Evolutionary conservation across 92 coral and sea anemone species (phyloP), one percentile per base, ranked within the genome.

Genomic region (Desmophyllum pertusum): DNA sequence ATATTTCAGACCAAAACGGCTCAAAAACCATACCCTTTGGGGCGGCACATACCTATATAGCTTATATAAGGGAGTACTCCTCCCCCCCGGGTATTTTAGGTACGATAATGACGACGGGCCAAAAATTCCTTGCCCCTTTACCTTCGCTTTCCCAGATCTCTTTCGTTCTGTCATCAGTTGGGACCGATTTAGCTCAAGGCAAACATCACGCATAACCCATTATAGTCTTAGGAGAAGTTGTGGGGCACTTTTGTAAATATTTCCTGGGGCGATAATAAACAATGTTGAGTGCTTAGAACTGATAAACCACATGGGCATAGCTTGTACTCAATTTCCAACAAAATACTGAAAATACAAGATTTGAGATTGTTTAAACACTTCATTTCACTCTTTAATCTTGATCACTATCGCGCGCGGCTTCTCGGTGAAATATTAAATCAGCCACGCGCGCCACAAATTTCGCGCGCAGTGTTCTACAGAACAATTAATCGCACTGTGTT

Each of bases 131-230:
- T 40, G 69, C 71, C 25, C 21, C 31, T n/a, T n/a, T 13, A 36
- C 10, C 36, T 39, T 25, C 19, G 52, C 15, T 30, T 46, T 14
- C 19, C 9, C 27, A 3, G 65, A 68, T 67, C 41, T 30, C 40
- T 80, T 80, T 4, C 76, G 15, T 18, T 67, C 76, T 80, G 68
- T 80, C 84, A 80, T 38, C 84, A 31, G 27, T 15, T 50, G 48
- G 31, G 36, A 36, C 51, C 76, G 38, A 51, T 80, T 67, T 35
- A 37, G 38, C 67, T 9, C 35, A 38, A 27, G 84, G 84, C 67
- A 48, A 80, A 80, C 43, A 80, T 80, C 84, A 80, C 51, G 84
- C 41, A 66, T 35, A 48, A 0, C 39, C 37, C 52, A 69, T 67
- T 67, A 48, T 6, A 6, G 10, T 40, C 43, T 43, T 64, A 43